Conservation (phyloP, 2,797 vertebrate species). For the Poeciliopsis turneri region DNA sequence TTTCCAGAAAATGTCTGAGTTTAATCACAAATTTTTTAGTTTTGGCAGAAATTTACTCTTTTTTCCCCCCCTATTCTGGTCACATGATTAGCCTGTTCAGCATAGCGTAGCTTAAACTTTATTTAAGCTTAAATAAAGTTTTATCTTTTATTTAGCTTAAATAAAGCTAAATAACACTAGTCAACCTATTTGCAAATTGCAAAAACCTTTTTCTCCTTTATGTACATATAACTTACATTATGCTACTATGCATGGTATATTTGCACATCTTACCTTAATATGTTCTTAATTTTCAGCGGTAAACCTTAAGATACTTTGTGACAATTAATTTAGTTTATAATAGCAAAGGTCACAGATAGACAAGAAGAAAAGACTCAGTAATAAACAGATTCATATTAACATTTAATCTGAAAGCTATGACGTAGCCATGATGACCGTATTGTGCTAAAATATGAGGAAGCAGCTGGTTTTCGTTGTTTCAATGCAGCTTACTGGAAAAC, state of each 20-base stretch:
- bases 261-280: background rate
- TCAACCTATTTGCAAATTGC: too few species aligned
- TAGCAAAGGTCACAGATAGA: background rate
- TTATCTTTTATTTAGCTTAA: too few species aligned
- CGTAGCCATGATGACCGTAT: accelerated
- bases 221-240: background rate
- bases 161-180: too few species aligned
- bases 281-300: background rate
- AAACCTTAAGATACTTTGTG: background rate
- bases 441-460: background rate
- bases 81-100: too few species aligned
- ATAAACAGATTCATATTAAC: background rate
- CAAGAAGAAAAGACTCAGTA: background rate
- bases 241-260: background rate
- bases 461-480: background rate
- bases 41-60: too few species aligned
- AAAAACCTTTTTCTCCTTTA: too few species aligned
- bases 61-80: too few species aligned
- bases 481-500: too few species aligned
- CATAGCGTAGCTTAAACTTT: too few species aligned
- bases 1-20: too few species aligned
- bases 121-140: too few species aligned
- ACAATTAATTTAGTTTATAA: background rate
- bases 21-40: too few species aligned
- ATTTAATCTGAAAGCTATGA: background rate